Evolutionary conservation across 1,140 invertebrate species (phyloP), one percentile per base, ranked within the genome.

Genomic region (Diprion similis): DNA sequence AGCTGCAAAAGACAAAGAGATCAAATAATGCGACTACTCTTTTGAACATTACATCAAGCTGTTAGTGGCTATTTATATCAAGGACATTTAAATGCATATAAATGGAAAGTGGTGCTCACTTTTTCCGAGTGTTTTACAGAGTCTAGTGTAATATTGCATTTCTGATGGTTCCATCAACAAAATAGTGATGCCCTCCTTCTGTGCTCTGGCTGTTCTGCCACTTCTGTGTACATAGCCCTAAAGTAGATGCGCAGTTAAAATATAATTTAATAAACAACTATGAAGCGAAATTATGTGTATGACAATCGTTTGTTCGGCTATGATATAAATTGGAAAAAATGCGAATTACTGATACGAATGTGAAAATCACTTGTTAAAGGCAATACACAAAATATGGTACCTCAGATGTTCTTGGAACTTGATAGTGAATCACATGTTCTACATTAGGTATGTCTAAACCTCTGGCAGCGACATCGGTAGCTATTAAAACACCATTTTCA

Each of bases 391-490:
- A 71, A 77, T 71, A 70, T 19, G 67, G 74, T 83, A 95, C 94
- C 89, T 99, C 98, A 46, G 95, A 94, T 17, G 97, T 99, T 80
- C 93, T 91, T 0, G 98, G 98, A 9, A 98, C 95, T 89, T 99
- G 97, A 89, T 99, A 99, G 87, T 99, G 98, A 79, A 99, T 93
- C 6, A 99, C 98, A 85, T 99, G 96, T 78, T 99, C 92, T 3
- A 99, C 93, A 82, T 94, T 92, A 8, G 96, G 95, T 83, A 99
- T 99, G 88, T 99, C 98, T 45, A 99, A 88, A 65, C 98, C 98
- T 76, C 98, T 89, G 0, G 98, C 97, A 13, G 98, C 98, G 17
- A 99, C 97, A 90, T 99, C 98, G 0, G 98, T 99, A 0, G 98
- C 97, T 73, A 99, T 90, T n/a, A 99, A 85, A 11, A 99, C 78